phyloP scores from a whole-genome alignment of 1,140 invertebrate genomes.

The Drosophila lacertosa region DNA sequence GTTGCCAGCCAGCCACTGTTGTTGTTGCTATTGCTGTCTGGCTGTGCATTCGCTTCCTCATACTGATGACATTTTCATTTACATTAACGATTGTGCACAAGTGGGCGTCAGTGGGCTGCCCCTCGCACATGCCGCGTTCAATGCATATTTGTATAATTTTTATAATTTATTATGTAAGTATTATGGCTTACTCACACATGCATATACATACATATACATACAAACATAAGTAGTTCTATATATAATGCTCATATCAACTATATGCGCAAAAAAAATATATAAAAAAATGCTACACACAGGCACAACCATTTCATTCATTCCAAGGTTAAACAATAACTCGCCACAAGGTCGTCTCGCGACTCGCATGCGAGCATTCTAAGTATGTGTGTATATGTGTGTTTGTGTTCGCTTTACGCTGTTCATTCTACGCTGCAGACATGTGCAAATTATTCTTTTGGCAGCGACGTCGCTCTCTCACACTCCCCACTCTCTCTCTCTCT shows the following conservation, averaged over 20 bases:
- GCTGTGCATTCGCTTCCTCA: constrained; percentile 39
- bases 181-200: constrained; percentile 72
- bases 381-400: constrained; percentile 13
- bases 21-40: background rate
- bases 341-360: constrained; percentile 70
- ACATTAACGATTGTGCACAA: constrained; percentile 11
- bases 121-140: background rate
- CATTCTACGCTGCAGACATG: constrained; percentile 59
- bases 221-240: constrained; percentile 30
- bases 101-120: background rate
- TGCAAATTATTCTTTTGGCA: constrained; percentile 51
- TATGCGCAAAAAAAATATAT: constrained; percentile 10
- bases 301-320: constrained; percentile 58
- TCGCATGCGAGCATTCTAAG: constrained; percentile 45
- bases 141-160: constrained; percentile 39
- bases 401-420: constrained; percentile 6
- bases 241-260: constrained; percentile 44
- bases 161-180: constrained; percentile 47
- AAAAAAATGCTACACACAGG: constrained; percentile 24
- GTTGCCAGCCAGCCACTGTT: constrained; percentile 9
- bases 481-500: background rate
- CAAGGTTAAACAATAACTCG: constrained; percentile 83
- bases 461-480: constrained; percentile 2
- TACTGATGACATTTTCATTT: constrained; percentile 25
- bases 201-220: constrained; percentile 39